Base-by-base conservation (phyloP, 2,888 invertebrate genomes). In the Drosophila acutilabella region DNA sequence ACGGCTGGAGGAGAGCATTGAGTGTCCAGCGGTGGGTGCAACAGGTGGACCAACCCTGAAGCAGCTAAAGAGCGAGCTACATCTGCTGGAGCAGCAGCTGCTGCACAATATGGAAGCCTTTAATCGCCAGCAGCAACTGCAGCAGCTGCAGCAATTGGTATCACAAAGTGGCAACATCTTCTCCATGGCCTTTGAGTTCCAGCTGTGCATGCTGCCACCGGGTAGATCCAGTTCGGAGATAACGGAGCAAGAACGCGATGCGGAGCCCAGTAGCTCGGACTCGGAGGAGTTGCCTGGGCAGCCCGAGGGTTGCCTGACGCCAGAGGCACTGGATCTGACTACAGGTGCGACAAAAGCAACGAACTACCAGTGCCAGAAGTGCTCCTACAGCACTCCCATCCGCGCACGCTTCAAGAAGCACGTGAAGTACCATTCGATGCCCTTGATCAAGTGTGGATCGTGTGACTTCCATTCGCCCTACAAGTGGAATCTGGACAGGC, bases 381-480 rank as follows among this genome's bases (percentile, higher is more conserved):
- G 98, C 93, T 96, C 96, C 78, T 98, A 98, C 92, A 96, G 96
- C 74, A 98, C 98, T 0, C 96, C 97, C 90, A 96, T 98, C 88
- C 96, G 96, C 82, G 96, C 97, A 42, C 94, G 97, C 67, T 98
- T 95, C 91, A 97, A 97, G 64, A 98, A 98, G 91, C 98, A 98
- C 92, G 97, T 98, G 56, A 97, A 97, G 90, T 97, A 97, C 92
- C 98, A 98, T 92, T 96, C 97, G 57, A 97, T 97, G 96, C 98
- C 96, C 82, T 97, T 97, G 96, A 97, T 97, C 80, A 97, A 97
- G 92, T 98, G 98, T 92, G 95, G 95, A 65, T 95, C 96, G 91
- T 98, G 98, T 92, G 97, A 98, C 91, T 98, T 98, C 91, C 95
- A 96, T 72, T 97, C 98, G 20, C 97, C 98, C 0, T 97, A 97